phyloP scores from a whole-genome alignment of 2,797 vertebrate species.

The Lacerta viridis region DNA sequence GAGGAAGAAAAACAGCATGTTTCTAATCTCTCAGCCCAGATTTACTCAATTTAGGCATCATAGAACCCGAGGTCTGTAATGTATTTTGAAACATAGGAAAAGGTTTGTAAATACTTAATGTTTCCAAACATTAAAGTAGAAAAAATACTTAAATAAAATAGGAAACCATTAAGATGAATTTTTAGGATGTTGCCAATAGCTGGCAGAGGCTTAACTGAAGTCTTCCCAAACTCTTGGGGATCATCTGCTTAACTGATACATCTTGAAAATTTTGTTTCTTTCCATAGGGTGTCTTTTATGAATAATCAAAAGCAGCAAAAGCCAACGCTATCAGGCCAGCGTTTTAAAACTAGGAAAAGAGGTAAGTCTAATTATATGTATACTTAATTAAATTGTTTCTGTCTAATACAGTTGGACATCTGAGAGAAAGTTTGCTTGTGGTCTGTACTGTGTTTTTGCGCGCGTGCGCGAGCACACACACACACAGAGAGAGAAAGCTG shows the following conservation, averaged over 20 bases:
- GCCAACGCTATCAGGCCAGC: slow-evolving; percentile 99
- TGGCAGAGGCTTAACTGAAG: neutral
- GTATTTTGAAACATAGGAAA: neutral
- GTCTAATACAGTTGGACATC: neutral
- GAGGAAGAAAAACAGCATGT: neutral
- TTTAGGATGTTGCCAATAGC: neutral
- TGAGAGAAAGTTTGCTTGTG: neutral
- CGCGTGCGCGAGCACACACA: neutral
- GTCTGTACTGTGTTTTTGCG: neutral
- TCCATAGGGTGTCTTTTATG: slow-evolving; percentile 97
- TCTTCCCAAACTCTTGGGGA: neutral
- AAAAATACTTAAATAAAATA: neutral
- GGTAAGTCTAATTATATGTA: slow-evolving; percentile 78
- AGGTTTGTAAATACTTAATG: neutral
- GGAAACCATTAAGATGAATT: neutral
- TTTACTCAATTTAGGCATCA: neutral
- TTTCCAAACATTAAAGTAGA: neutral
- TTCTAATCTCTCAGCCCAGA: neutral
- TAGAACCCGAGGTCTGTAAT: neutral
- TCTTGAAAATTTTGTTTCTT: slow-evolving; percentile 50
- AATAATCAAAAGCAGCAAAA: slow-evolving; percentile 99
- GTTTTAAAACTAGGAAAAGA: slow-evolving; percentile 99
- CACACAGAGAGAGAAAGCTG: neutral
- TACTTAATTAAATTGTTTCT: neutral
- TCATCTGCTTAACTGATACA: neutral